Evolutionary conservation across 2,888 invertebrate species (phyloP), one percentile per base, ranked within the genome.

Genomic region (Gerosis bhagava): DNA sequence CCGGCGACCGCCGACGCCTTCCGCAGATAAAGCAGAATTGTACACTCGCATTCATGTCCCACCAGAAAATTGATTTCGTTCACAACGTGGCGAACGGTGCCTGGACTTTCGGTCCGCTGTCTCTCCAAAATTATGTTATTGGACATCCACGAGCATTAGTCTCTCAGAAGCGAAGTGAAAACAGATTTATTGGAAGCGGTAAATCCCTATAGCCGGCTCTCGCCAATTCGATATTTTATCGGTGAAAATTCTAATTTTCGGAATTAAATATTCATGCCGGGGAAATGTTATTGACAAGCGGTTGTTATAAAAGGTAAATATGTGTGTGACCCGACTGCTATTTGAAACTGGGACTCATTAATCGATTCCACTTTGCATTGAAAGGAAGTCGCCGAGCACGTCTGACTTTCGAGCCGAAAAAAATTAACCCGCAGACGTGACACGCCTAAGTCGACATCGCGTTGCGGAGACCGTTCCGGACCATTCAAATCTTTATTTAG

Each of bases 401-500:
- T 71, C 59, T 67, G 69, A 74, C 67, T 73, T 73, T 70, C 62
- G 55, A 70, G 66, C 65, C 58, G 65, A 70, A 74, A 76, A 77
- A 79, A 72, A 67, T 53, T 56, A 66, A 67, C 65, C 62, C 58
- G 57, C 52, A 65, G 66, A 73, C 76, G 75, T 78, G 77, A 77
- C 75, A 69, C 65, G 60, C 59, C 70, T 73, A 74, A 77, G 75
- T 75, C 77, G 65, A 60, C 68, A 71, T 74, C 66, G 57, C 54
- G 68, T 78, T 73, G 73, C 72, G 59, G 60, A 66, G 72, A 70
- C 61, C 74, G 77, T 73, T 72, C 66, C 66, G 60, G 55, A 59
- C 66, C 67, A 77, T 80, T 72, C 73, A 83, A 82, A 83, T 77
- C 77, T 78, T 80, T 74, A 79, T 74, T 84, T 77, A 78, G 77